phyloP scores from a whole-genome alignment of 2,797 vertebrate genomes.

The Sebastes cheni region DNA sequence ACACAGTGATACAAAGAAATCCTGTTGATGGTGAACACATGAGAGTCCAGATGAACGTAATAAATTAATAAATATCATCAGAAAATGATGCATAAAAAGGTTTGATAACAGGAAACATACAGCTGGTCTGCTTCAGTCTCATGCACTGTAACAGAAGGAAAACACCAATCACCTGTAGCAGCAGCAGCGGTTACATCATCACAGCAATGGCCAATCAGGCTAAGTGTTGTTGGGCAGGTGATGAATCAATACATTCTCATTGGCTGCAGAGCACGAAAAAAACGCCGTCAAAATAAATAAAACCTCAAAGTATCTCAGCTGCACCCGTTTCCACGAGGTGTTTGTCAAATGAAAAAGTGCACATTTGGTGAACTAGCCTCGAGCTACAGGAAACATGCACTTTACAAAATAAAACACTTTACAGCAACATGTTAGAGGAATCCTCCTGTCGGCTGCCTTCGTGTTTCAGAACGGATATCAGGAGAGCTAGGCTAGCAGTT shows the following conservation, averaged over 20 bases:
- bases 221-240: conserved; percentile 36
- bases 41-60: conserved; percentile 16
- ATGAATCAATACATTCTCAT: conserved; percentile 65
- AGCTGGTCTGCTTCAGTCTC: conserved; percentile 62
- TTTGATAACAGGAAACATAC: not conserved
- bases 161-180: conserved; percentile 70
- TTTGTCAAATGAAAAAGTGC: conserved; percentile 66
- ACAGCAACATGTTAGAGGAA: not conserved
- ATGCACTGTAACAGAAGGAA: conserved; percentile 73
- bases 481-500: not conserved
- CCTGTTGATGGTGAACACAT: conserved; percentile 33
- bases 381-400: conserved; percentile 57
- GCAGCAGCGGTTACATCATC: conserved; percentile 78
- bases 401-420: conserved; percentile 53
- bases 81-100: not conserved
- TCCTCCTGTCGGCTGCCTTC: not conserved
- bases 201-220: conserved; percentile 79
- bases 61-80: not conserved
- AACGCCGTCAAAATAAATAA: conserved; percentile 7
- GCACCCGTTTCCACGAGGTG: not conserved
- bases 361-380: conserved; percentile 71
- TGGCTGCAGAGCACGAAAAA: conserved; percentile 30
- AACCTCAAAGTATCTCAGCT: not conserved
- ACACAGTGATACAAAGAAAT: conserved; percentile 65
- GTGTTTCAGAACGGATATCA: not conserved